Base-by-base conservation (phyloP, 37 sponge, comb jelly and placozoan species). In the Mnemiopsis leidyi region DNA sequence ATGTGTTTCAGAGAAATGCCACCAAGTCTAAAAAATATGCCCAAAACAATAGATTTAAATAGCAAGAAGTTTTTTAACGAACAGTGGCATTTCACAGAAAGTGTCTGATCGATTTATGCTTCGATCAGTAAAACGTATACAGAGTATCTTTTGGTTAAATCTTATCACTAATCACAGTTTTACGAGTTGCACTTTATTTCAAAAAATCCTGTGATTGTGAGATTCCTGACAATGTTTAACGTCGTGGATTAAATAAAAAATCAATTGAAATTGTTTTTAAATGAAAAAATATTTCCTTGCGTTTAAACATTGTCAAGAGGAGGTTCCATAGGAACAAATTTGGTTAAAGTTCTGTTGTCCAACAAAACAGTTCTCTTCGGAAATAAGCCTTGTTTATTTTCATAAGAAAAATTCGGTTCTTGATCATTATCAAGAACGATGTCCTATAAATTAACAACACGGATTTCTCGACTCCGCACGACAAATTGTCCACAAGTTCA, bases 271-370 rank as follows among this genome's bases (percentile, higher is more conserved):
- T 48, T 48, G 61, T 48, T 48, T 48, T 48, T 13, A 48, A 48
- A 48, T 18, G 13, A 48, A 18, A 48, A 48, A 48, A 48, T 48
- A 48, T 48, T 48, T 18, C 5, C 61, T 48, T 48, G 61, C 13
- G 61, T 48, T 48, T 48, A 13, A 48, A 48, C 61, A 48, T 48
- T 48, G 61, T 48, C 61, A 48, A 48, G 61, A 48, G 61, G 61
- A 32, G 79, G 79, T 77, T 77, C 79, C 79, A 77, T 77, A 77
- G 79, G 79, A 77, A 77, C 79, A 31, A 34, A 33, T 77, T 77
- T 77, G 32, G 79, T 77, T 77, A 34, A 31, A 77, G 32, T 77
- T 77, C 36, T 77, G 79, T 32, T 31, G 26, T 28, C 36, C 36
- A 77, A 77, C 79, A 77, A 77, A 77, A 77, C 79, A 77, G 20